These are phyloP conservation scores for Acleris literana DNA, from an alignment of 2,888 invertebrate genomes.

Conservation along the genomic window DNA sequence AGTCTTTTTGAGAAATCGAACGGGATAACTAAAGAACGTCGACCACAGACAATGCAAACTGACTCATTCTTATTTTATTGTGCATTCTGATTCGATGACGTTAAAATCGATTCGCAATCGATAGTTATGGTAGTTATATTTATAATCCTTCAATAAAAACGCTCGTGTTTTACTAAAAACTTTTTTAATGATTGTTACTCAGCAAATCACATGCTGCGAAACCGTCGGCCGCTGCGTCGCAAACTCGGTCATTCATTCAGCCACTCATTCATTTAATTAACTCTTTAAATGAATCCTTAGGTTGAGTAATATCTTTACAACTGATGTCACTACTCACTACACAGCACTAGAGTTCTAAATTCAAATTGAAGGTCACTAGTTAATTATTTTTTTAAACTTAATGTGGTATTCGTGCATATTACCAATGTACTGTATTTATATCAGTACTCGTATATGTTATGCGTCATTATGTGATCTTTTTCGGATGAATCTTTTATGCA, in stretches of 20 bases:
- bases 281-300: conserved; percentile 28
- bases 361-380: neutral
- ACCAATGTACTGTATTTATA: no score
- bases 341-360: neutral
- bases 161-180: neutral
- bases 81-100: conserved; percentile 6
- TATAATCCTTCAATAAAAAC: neutral
- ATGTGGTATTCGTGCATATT: neutral
- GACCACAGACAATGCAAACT: conserved; percentile 1
- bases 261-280: conserved; percentile 33
- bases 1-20: conserved; percentile 2
- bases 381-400: neutral
- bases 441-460: no score
- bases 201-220: neutral
- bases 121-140: neutral
- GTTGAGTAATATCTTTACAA: conserved; percentile 23
- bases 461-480: no score
- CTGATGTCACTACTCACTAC: conserved; percentile 4
- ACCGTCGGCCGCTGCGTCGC: conserved; percentile 13
- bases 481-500: no score
- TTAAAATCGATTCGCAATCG: neutral
- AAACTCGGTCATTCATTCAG: conserved; percentile 32
- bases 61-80: conserved; percentile 14
- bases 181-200: neutral
- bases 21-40: neutral